Evolutionary conservation across 2,113 vertebrate genomes (phyloP), one percentile per base, ranked within the genome.

Genomic region (Balaenoptera acutorostrata): DNA sequence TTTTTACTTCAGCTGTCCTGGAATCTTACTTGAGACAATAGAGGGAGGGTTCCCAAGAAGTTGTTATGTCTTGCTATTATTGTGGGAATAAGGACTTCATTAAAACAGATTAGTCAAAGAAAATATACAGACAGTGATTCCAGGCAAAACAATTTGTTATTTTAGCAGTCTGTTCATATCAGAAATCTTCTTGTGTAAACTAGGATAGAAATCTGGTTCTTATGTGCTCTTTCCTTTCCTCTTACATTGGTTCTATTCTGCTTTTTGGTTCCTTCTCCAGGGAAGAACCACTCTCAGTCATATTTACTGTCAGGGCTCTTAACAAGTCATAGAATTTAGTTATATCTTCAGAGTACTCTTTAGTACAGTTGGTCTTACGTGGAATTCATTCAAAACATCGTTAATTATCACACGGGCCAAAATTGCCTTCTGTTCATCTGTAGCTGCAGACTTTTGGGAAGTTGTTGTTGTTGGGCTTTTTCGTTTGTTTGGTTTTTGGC

Each of bases 11-110:
- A 89, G 78, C 87, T 95, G 41, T 96, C 94, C 83, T 97, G 87
- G 86, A 93, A 91, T 96, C 86, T 86, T 94, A 69, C 81, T 97
- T 31, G 59, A 89, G 88, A 97, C 94, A 97, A 95, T 93, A 93
- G 11, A 89, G 69, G 88, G 86, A 96, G 39, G 39, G 71, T 92
- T 96, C 97, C 98, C 97, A 98, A 95, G 93, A 96, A 91, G 83
- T 95, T 94, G 90, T 95, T 97, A 94, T 93, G 90, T 94, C 97
- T 96, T 94, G 41, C 61, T 93, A 44, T 96, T 98, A 95, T 77
- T 96, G 44, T 81, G 75, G 78, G 82, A 93, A 59, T 94, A 83
- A 92, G 93, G 96, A 88, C 90, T 98, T 96, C 74, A 96, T 97
- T 95, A 97, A 95, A 97, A 69, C n/a, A 77, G 72, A 93, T 95